Percentiles rank a stretch among this genome's conserved stretches.
Conservation (phyloP, 1,140 invertebrate genomes). For the Drosophila teissieri region DNA sequence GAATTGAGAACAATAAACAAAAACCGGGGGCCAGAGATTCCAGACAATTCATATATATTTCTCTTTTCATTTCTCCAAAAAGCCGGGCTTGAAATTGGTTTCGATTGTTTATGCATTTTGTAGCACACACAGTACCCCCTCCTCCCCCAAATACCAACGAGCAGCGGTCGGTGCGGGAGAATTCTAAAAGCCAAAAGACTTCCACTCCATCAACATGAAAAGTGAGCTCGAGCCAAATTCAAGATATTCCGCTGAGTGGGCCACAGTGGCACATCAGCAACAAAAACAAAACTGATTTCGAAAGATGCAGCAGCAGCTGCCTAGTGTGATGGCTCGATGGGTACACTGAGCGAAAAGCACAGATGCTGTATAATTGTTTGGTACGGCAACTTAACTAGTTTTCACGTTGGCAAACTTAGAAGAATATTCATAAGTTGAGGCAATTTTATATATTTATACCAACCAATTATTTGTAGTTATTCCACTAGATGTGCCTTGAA, state of each 20-base stretch:
- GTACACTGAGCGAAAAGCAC: slow-evolving; percentile 17
- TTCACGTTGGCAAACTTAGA: too few species aligned
- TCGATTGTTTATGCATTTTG: slow-evolving; percentile 81
- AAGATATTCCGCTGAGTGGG: slow-evolving; percentile 60
- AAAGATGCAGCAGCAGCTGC: slow-evolving; percentile 45
- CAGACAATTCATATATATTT: slow-evolving; percentile 51
- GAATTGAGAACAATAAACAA: slow-evolving; percentile 66
- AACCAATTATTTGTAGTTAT: too few species aligned
- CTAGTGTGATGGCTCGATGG: slow-evolving; percentile 44
- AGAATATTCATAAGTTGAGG: too few species aligned
- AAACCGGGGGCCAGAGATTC: slow-evolving; percentile 66
- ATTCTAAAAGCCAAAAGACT: slow-evolving; percentile 66
- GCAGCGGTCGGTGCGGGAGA: slow-evolving; percentile 11
- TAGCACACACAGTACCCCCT: slow-evolving; percentile 44
- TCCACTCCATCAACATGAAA: slow-evolving; percentile 78
- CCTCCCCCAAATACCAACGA: background rate
- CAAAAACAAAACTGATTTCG: slow-evolving; percentile 53
- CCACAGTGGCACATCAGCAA: slow-evolving; percentile 56
- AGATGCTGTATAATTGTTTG: too few species aligned
- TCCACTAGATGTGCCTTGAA: too few species aligned
- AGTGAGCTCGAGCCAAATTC: slow-evolving; percentile 61
- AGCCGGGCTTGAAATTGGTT: slow-evolving; percentile 67
- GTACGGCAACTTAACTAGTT: too few species aligned
- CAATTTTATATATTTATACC: too few species aligned
- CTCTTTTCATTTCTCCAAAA: slow-evolving; percentile 44